phyloP scores from a whole-genome alignment of 92 coral and sea anemone species.

The Phenganax stokvisi region DNA sequence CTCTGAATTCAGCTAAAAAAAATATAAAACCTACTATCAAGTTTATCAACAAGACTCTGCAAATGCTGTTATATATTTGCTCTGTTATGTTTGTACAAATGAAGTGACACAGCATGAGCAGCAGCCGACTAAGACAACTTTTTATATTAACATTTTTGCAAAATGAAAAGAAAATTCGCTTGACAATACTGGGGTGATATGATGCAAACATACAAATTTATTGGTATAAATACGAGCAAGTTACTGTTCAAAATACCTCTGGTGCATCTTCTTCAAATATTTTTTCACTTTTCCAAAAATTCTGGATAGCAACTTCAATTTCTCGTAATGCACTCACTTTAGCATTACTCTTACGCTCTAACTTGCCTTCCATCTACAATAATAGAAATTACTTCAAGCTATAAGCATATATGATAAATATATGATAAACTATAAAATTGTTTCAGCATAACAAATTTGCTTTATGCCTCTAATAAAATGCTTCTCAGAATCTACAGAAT shows the following conservation, averaged over 20 bases:
- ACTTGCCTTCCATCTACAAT: constrained; percentile 49
- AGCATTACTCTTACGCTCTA: constrained; percentile 92
- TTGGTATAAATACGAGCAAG: neutral
- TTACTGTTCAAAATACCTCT: constrained; percentile 35
- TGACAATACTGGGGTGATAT: neutral
- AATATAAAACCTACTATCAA: neutral
- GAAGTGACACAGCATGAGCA: constrained; percentile 34
- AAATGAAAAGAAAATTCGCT: neutral
- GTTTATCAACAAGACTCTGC: too few species aligned
- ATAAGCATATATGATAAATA: neutral
- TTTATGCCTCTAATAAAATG: neutral
- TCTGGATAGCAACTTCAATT: constrained; percentile 66
- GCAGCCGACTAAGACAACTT: constrained; percentile 40
- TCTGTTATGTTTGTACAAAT: too few species aligned
- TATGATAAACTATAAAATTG: too few species aligned
- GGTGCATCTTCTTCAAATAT: constrained; percentile 79
- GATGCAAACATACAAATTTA: neutral
- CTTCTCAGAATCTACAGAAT: too few species aligned
- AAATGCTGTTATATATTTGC: too few species aligned
- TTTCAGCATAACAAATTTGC: neutral
- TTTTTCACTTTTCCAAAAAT: constrained; percentile 69
- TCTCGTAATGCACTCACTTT: constrained; percentile 80
- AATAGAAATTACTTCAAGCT: neutral
- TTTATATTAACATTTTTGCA: neutral
- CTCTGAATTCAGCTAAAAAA: constrained; percentile 36